These are phyloP conservation scores for Chloebia gouldiae DNA, from an alignment of 2,113 vertebrate species.

Conservation along the genomic window DNA sequence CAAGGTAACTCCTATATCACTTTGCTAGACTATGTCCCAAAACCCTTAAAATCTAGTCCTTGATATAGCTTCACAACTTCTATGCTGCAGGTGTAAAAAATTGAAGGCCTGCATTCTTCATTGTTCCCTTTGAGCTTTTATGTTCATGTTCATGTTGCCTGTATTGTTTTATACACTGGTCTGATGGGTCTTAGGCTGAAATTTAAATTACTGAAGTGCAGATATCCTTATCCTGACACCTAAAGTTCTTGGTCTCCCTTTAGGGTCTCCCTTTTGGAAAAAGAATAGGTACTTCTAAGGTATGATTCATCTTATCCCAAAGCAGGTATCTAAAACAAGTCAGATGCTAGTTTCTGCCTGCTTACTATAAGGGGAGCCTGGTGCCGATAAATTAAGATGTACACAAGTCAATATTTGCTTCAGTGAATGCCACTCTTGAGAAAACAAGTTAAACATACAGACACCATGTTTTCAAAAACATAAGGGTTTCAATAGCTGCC, in stretches of 20 bases:
- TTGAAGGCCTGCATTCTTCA: neutral
- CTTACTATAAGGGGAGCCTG: neutral
- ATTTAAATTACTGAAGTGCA: neutral
- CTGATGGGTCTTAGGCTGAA: neutral
- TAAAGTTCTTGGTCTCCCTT: neutral
- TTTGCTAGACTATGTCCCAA: neutral
- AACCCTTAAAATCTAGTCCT: neutral
- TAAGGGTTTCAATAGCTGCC: neutral
- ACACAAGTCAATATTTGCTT: neutral
- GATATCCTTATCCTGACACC: neutral
- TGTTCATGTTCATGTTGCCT: neutral
- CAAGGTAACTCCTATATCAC: neutral
- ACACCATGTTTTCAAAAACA: neutral
- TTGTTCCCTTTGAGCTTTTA: neutral
- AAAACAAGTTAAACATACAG: neutral
- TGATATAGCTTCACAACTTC: neutral
- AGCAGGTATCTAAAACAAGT: neutral
- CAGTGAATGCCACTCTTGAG: neutral
- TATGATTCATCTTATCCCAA: neutral
- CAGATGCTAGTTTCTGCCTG: neutral
- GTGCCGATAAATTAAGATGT: neutral
- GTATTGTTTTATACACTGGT: neutral
- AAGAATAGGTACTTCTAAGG: neutral
- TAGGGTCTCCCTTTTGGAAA: neutral
- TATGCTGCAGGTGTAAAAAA: neutral